These are phyloP conservation scores for Mastomys natalensis DNA, from an alignment of 2,113 vertebrate species.

Conservation along the genomic window DNA sequence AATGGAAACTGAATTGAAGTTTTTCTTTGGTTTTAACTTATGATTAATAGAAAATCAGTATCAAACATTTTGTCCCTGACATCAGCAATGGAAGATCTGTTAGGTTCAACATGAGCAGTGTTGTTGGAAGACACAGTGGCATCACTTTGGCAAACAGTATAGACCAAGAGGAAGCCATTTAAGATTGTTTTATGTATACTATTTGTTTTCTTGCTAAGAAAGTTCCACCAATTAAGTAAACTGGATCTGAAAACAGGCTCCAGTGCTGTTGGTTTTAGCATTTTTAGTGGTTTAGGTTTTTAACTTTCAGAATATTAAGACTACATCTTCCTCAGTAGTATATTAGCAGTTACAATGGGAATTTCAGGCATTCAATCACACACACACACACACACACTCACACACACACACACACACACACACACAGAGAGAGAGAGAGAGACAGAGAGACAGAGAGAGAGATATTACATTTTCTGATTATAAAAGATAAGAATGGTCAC, in stretches of 20 bases:
- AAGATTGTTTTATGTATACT: not conserved
- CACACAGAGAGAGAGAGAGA: too few relatives aligned
- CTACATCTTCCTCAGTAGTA: not conserved
- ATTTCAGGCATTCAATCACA: not conserved
- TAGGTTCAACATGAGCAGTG: not conserved
- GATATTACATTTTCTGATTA: not conserved
- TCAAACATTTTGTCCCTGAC: not conserved
- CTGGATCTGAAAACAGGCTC: not conserved
- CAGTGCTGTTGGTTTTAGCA: not conserved
- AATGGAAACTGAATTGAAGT: not conserved
- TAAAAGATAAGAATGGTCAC: not conserved
- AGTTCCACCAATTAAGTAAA: not conserved
- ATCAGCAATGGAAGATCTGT: not conserved
- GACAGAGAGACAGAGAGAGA: too few relatives aligned
- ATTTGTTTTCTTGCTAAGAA: not conserved
- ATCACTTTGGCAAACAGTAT: not conserved
- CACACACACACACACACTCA: not conserved
- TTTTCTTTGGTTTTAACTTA: slow-evolving; percentile 12
- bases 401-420: not conserved
- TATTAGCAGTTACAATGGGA: not conserved
- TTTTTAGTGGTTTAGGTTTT: not conserved
- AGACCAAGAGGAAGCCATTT: not conserved
- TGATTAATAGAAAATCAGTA: not conserved
- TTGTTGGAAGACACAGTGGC: not conserved
- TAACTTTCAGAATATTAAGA: not conserved